A percentile compares a stretch with the other conserved stretches of the same genome.
Evolutionary conservation across 2,113 vertebrate species (phyloP).

Genomic region (Phoxinus phoxinus): DNA sequence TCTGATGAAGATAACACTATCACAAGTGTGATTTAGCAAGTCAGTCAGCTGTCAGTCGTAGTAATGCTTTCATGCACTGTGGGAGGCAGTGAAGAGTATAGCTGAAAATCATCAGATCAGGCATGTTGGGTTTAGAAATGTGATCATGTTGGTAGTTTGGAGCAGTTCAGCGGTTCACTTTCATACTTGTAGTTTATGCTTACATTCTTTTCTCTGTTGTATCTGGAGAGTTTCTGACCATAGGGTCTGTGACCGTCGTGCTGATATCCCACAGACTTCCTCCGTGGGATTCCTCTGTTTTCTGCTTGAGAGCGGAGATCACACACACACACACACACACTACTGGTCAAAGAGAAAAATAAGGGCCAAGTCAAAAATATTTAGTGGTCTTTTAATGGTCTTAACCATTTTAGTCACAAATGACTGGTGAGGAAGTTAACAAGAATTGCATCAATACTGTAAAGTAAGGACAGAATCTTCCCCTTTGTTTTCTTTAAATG

Average conservation of each 20-base stretch:
- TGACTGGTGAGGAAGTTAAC: no score
- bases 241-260: background rate
- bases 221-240: slow-evolving; percentile 31
- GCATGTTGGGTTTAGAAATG: background rate
- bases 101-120: background rate
- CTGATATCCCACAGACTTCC: slow-evolving; percentile 47
- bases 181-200: background rate
- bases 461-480: no score
- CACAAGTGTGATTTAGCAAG: slow-evolving; percentile 7
- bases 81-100: background rate
- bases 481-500: no score
- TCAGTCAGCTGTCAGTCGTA: background rate
- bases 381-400: no score
- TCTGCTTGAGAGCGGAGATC: slow-evolving; percentile 25
- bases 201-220: background rate
- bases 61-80: background rate
- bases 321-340: slow-evolving; percentile 28
- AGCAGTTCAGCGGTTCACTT: background rate
- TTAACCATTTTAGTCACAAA: no score
- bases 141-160: background rate
- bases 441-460: no score
- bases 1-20: slow-evolving; percentile 1
- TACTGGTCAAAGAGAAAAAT: no score
- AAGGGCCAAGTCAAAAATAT: no score
- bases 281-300: slow-evolving; percentile 26